These are phyloP conservation scores for Hirtodrosophila duncani DNA, from an alignment of 2,888 invertebrate species.

Conservation along the genomic window DNA sequence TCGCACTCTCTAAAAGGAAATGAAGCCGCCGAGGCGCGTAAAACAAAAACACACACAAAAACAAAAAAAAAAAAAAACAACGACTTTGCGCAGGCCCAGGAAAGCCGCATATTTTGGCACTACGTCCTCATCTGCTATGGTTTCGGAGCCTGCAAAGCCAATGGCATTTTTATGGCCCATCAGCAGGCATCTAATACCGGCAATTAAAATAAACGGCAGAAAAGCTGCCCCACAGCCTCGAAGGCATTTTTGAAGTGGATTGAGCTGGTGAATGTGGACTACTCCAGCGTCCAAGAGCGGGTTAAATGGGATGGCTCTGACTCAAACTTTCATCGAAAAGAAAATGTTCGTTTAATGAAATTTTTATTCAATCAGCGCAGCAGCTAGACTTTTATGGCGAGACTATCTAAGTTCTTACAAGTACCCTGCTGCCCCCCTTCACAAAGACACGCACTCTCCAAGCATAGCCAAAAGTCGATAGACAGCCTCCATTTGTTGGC, in stretches of 20 bases:
- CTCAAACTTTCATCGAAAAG: slow-evolving; percentile 27
- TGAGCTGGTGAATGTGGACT: too few relatives aligned
- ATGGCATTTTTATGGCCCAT: slow-evolving; percentile 63
- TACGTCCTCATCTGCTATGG: neutral
- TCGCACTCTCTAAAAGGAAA: slow-evolving; percentile 41
- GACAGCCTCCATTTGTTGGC: too few relatives aligned
- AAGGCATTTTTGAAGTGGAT: slow-evolving; percentile 3
- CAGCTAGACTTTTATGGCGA: slow-evolving; percentile 37
- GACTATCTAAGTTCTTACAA: too few relatives aligned
- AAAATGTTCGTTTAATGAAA: slow-evolving; percentile 67
- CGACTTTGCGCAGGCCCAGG: slow-evolving; percentile 1
- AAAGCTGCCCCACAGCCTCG: slow-evolving; percentile 12
- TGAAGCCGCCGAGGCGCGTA: slow-evolving; percentile 44
- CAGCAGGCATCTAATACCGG: slow-evolving; percentile 61
- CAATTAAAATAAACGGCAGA: slow-evolving; percentile 69
- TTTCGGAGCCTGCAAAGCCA: neutral
- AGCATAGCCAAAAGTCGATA: neutral
- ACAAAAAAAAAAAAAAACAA: slow-evolving; percentile 6
- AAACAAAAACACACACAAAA: slow-evolving; percentile 32
- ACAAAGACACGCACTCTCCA: neutral
- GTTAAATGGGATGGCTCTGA: neutral
- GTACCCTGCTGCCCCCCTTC: too few relatives aligned
- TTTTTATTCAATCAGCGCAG: slow-evolving; percentile 64
- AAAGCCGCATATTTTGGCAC: neutral
- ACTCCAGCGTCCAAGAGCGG: too few relatives aligned